A percentile compares a stretch with the other conserved stretches of the same genome.
phyloP scores from a whole-genome alignment of 2,113 vertebrate genomes.

The Garra rufa region DNA sequence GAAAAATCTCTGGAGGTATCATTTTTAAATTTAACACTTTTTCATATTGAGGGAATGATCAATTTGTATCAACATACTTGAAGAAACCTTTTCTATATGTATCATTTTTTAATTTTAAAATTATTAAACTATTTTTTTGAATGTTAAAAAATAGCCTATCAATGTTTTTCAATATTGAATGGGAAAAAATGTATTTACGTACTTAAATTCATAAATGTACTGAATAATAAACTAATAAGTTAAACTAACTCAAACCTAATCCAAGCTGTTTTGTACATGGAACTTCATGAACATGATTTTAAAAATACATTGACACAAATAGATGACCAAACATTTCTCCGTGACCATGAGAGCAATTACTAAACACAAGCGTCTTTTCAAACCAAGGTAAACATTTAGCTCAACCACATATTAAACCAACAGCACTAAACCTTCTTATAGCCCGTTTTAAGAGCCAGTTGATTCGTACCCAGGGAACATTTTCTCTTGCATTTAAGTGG shows the following conservation, averaged over 20 bases:
- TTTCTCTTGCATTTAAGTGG: constrained; percentile 56
- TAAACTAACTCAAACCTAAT: background rate
- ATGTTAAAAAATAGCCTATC: background rate
- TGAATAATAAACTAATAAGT: too few species aligned
- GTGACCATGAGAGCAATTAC: background rate
- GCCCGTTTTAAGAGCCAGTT: constrained; percentile 57
- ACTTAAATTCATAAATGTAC: background rate
- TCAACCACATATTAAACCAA: constrained; percentile 31
- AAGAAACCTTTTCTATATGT: too few species aligned
- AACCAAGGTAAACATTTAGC: constrained; percentile 21
- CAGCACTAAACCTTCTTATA: constrained; percentile 51
- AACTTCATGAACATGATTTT: background rate
- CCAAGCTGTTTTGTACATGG: background rate
- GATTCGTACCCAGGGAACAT: constrained; percentile 60
- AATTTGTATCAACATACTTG: too few species aligned
- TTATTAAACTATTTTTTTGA: too few species aligned
- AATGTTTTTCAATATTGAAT: background rate
- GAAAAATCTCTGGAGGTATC: too few species aligned
- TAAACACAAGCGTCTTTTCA: background rate
- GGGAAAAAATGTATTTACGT: background rate
- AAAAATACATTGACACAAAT: background rate
- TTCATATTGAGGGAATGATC: too few species aligned
- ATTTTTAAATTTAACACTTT: too few species aligned
- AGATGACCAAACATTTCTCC: background rate
- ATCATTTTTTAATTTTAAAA: too few species aligned